These are phyloP conservation scores for Oscheius sp. DNA, from an alignment of 1,140 invertebrate species.

Conservation along the genomic window DNA sequence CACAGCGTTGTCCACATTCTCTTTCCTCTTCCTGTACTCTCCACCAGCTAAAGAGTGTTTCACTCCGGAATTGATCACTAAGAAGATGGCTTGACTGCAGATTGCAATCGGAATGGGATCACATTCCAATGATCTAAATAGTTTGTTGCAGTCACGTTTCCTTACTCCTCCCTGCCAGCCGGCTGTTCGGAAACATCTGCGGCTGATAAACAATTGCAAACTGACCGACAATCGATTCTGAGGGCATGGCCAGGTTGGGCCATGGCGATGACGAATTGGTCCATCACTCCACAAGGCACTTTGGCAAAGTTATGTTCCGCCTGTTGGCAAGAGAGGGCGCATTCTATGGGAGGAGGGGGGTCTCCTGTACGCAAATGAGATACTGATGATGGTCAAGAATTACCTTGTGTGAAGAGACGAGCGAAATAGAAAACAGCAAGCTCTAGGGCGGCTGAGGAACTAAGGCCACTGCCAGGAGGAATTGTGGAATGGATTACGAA, in stretches of 20 bases:
- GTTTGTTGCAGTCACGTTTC: not conserved
- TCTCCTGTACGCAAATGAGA: not conserved
- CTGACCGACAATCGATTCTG: slow-evolving; percentile 19
- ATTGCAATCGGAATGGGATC: slow-evolving; percentile 16
- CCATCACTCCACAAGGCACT: slow-evolving; percentile 26
- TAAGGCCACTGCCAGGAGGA: slow-evolving; percentile 9
- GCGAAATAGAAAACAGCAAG: slow-evolving; percentile 9
- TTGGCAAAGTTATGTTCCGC: slow-evolving; percentile 16
- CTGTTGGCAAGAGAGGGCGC: slow-evolving; percentile 15
- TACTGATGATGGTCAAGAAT: not conserved
- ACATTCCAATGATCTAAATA: slow-evolving; percentile 6
- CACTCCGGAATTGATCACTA: slow-evolving; percentile 20
- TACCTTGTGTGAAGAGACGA: not conserved
- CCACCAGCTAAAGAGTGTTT: slow-evolving; percentile 9
- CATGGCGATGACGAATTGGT: slow-evolving; percentile 15
- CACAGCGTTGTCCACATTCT: slow-evolving; percentile 14
- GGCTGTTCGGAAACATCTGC: not conserved
- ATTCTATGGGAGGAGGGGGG: not conserved
- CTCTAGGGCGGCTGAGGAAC: slow-evolving; percentile 17
- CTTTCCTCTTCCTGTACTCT: slow-evolving; percentile 17
- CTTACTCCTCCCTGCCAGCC: too few relatives aligned
- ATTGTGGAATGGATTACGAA: slow-evolving; percentile 2
- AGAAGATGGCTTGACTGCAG: slow-evolving; percentile 3
- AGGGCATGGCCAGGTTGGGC: not conserved
- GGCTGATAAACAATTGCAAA: not conserved